Base-by-base conservation (phyloP, 2,888 invertebrate species). In the Cerceris ruficornis region DNA sequence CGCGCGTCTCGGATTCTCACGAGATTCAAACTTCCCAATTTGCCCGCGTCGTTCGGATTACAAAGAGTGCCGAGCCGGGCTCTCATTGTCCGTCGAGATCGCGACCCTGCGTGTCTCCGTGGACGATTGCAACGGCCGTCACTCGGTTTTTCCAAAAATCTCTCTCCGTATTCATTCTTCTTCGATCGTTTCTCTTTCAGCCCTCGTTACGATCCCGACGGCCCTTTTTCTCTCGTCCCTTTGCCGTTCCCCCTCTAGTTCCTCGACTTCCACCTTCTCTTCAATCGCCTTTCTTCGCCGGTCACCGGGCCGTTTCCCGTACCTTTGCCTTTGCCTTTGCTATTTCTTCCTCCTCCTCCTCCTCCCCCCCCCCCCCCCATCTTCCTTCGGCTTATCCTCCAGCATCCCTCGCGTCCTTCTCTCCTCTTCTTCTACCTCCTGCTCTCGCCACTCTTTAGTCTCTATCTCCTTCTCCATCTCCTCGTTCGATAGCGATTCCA, bases 321-420 rank as follows among this genome's bases (percentile, higher is more conserved):
- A 41, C 41, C 60, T 60, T 58, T 46, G 55, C 74, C 62, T 72
- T 69, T 49, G 46, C 65, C 71, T 77, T 81, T 76, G 75, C 75
- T 69, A 73, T 13, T 43, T 59, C 42, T 7, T 54, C 17, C 17
- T 65, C 58, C 50, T 28, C 8, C 46, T 28, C 15, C 49, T 28
- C 43, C 17, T 77, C 52, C 73, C 50, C n/a, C 7, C 50, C n/a
- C n/a, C 15, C 69, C 42, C 42, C 60, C 52, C 60, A 17, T 49
- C 50, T 54, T 60, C 67, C 80, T 55, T 66, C 62, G 42, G 64
- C 62, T 72, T 73, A 80, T 77, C 70, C 69, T 76, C 69, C 17
- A 59, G 64, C 64, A 55, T 15, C 41, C 42, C 58, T 62, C 17
- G 13, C 50, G 9, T 28, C 28, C 28, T 28, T 28, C 28, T 28